phyloP scores from a whole-genome alignment of 2,113 vertebrate genomes.

The Leptosomus discolor region DNA sequence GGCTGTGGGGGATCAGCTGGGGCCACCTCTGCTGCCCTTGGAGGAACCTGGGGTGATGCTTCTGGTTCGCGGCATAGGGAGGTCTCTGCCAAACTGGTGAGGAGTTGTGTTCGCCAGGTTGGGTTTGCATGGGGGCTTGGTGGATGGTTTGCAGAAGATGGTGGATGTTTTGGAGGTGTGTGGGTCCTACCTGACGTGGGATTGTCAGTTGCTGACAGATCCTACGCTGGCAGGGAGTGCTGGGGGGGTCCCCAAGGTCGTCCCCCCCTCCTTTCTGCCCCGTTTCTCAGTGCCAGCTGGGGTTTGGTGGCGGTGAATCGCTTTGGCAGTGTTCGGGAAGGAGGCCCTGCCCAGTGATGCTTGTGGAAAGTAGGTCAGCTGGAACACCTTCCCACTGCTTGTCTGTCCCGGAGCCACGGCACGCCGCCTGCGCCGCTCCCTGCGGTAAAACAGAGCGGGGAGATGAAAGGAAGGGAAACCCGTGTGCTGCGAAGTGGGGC shows the following conservation, averaged over 20 bases:
- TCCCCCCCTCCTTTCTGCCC: neutral
- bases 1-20: neutral
- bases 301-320: neutral
- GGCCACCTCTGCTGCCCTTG: neutral
- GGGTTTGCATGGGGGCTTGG: neutral
- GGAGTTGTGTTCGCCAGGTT: neutral
- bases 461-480: neutral
- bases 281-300: neutral
- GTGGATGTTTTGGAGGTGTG: neutral
- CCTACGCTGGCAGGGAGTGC: accelerated
- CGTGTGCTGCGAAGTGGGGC: accelerated
- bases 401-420: neutral
- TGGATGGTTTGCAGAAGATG: neutral
- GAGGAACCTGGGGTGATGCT: neutral
- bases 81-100: neutral
- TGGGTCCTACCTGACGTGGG: neutral
- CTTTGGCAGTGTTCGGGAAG: neutral
- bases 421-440: neutral
- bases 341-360: neutral
- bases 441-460: accelerated
- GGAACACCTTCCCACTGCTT: neutral
- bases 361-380: slow-evolving; percentile 23
- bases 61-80: accelerated
- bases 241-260: neutral
- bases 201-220: neutral